Evolutionary conservation across 2,888 invertebrate genomes (phyloP).

Genomic region (Cyclophora albipunctata): DNA sequence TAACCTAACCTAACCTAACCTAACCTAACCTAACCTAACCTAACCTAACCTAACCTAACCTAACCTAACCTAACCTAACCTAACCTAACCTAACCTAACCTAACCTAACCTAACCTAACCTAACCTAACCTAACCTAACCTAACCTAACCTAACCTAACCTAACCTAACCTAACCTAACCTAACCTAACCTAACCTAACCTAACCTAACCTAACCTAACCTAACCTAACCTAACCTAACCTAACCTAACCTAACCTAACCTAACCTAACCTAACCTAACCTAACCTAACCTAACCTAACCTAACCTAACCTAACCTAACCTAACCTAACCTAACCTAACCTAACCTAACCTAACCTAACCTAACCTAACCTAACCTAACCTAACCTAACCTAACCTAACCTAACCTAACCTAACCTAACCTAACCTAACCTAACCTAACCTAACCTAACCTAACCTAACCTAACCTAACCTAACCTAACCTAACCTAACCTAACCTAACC

Average conservation of each 20-base stretch:
- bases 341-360: conserved; percentile 6
- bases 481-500: conserved; percentile 9
- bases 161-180: conserved; percentile 15
- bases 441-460: conserved; percentile 9
- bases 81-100: conserved; percentile 13
- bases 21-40: conserved; percentile 12
- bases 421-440: conserved; percentile 10
- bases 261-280: too few relatives aligned
- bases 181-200: conserved; percentile 15
- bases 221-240: conserved; percentile 11
- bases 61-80: conserved; percentile 13
- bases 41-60: conserved; percentile 13
- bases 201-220: conserved; percentile 12
- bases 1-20: conserved; percentile 11
- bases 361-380: conserved; percentile 8
- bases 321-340: conserved; percentile 2
- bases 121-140: conserved; percentile 12
- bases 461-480: conserved; percentile 10
- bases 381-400: conserved; percentile 11
- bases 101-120: conserved; percentile 15
- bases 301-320: conserved; percentile 2
- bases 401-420: conserved; percentile 11
- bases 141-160: conserved; percentile 14
- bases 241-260: conserved; percentile 13
- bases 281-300: too few relatives aligned